Evolutionary conservation across 2,113 vertebrate genomes (phyloP).

Genomic region (Cheilinus undulatus): DNA sequence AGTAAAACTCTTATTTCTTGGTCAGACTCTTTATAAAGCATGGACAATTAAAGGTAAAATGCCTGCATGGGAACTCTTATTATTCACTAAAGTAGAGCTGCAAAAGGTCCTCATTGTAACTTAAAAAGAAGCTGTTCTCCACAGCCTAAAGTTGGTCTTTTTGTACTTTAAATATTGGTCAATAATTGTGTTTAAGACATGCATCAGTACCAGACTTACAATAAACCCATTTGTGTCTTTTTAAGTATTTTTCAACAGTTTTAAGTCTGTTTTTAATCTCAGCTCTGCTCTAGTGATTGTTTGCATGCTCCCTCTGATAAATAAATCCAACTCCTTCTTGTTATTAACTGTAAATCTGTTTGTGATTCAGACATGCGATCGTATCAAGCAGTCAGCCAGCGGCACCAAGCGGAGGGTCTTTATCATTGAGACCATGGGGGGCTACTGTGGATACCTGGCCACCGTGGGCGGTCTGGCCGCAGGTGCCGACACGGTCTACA

Average conservation of each 20-base stretch:
- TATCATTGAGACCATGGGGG: slow-evolving; percentile 99
- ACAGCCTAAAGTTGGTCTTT: too few relatives aligned
- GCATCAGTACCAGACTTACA: too few relatives aligned
- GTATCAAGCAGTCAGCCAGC: slow-evolving; percentile 97
- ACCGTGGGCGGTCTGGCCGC: slow-evolving; percentile 93
- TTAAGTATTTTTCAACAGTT: too few relatives aligned
- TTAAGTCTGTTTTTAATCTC: too few relatives aligned
- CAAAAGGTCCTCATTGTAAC: neutral
- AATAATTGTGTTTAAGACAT: too few relatives aligned
- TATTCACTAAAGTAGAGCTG: slow-evolving; percentile 43
- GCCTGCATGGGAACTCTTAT: neutral
- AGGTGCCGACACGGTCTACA: slow-evolving; percentile 94
- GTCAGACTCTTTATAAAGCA: neutral
- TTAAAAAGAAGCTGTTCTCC: too few relatives aligned
- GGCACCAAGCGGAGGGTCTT: slow-evolving; percentile 96
- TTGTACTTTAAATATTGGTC: too few relatives aligned
- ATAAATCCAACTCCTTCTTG: neutral
- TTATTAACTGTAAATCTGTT: neutral
- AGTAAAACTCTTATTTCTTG: neutral
- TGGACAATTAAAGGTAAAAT: neutral
- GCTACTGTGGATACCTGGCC: slow-evolving; percentile 97
- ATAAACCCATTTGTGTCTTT: too few relatives aligned
- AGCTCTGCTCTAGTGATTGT: slow-evolving; percentile 28
- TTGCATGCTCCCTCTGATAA: neutral
- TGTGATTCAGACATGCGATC: slow-evolving; percentile 91